Conservation (phyloP, 2,888 invertebrate genomes). For the Epinotia bilunana region DNA sequence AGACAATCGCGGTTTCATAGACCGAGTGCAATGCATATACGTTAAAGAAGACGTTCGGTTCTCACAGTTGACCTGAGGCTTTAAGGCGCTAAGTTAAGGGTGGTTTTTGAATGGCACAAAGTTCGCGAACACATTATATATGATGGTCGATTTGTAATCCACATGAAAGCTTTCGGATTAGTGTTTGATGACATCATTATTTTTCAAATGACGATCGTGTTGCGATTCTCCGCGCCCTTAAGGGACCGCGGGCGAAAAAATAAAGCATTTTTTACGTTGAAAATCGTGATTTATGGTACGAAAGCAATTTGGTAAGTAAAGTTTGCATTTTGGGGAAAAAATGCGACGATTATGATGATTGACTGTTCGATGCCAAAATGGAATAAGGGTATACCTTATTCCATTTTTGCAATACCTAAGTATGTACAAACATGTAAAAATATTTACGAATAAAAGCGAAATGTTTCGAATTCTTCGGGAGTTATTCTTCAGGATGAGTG, state of each 20-base stretch:
- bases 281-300: conserved; percentile 73
- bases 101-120: conserved; percentile 46
- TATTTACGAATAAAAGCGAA: no score
- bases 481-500: no score
- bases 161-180: conserved; percentile 84
- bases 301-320: conserved; percentile 59
- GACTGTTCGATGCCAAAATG: not conserved
- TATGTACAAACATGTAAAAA: no score
- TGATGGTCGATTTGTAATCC: conserved; percentile 71
- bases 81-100: conserved; percentile 52
- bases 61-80: conserved; percentile 1
- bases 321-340: conserved; percentile 43
- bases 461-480: no score
- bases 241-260: conserved; percentile 61
- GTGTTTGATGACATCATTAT: conserved; percentile 85
- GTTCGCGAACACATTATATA: conserved; percentile 39
- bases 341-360: conserved; percentile 37
- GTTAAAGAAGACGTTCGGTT: conserved; percentile 44
- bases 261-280: conserved; percentile 53
- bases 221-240: conserved; percentile 72
- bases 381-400: not conserved
- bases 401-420: no score
- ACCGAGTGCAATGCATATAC: conserved; percentile 52
- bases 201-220: conserved; percentile 81
- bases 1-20: conserved; percentile 63